Conservation (phyloP, 2,113 vertebrate genomes). For the Syrmaticus mikado region DNA sequence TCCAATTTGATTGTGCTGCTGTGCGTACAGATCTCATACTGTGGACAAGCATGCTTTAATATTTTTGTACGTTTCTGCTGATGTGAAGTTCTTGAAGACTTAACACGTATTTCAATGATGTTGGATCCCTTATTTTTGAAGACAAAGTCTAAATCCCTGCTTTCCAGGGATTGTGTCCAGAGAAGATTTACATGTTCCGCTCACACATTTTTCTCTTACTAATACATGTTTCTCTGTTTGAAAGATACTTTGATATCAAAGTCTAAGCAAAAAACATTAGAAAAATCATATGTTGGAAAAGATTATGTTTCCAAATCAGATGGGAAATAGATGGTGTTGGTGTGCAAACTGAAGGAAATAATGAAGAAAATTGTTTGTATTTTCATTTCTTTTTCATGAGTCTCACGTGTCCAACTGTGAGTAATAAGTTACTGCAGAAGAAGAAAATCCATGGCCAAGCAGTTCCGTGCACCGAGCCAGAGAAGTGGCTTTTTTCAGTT, state of each 20-base stretch:
- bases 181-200: neutral
- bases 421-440: neutral
- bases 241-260: neutral
- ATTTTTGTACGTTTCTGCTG: neutral
- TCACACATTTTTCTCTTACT: neutral
- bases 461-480: neutral
- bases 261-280: neutral
- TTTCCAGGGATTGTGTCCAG: neutral
- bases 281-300: neutral
- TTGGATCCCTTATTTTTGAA: neutral
- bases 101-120: neutral
- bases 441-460: neutral
- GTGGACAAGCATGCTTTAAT: neutral
- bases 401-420: neutral
- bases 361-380: neutral
- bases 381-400: neutral
- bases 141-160: neutral
- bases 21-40: neutral
- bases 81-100: neutral
- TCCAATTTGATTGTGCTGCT: neutral
- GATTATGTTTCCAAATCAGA: neutral
- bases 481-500: neutral
- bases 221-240: neutral
- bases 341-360: neutral
- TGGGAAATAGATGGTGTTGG: neutral